Conservation (phyloP, 2,113 vertebrate genomes). For the Leucosticte australis region DNA sequence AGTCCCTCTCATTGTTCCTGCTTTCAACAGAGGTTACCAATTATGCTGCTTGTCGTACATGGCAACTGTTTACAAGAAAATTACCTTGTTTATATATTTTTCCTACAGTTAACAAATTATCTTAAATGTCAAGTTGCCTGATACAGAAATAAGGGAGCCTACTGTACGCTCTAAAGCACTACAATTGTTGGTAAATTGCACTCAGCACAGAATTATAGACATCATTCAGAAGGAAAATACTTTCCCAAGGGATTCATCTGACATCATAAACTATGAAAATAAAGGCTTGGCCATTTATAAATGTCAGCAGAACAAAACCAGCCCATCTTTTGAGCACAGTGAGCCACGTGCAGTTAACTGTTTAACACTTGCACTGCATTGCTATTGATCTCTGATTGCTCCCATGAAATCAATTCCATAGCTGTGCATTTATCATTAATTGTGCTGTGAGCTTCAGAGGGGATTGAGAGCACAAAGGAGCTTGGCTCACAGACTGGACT, state of each 20-base stretch:
- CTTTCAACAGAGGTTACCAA: not conserved
- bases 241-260: constrained; percentile 12
- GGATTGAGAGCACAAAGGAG: not conserved
- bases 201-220: constrained; percentile 38
- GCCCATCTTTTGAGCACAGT: not conserved
- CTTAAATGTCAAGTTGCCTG: constrained; percentile 35
- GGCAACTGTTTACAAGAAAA: constrained; percentile 36
- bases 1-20: not conserved
- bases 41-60: not conserved
- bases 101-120: constrained; percentile 42
- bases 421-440: not conserved
- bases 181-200: constrained; percentile 48
- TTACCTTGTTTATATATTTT: constrained; percentile 46
- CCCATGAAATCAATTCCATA: constrained; percentile 1
- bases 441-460: not conserved
- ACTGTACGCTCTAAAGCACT: constrained; percentile 23
- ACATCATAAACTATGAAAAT: constrained; percentile 22
- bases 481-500: not conserved
- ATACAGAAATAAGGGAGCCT: constrained; percentile 26
- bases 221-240: not conserved
- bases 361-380: not conserved
- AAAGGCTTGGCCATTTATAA: constrained; percentile 17
- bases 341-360: not conserved
- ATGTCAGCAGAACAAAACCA: constrained; percentile 33
- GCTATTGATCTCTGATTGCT: not conserved